phyloP scores from a whole-genome alignment of 2,888 invertebrate species.

The Baccha elongata region DNA sequence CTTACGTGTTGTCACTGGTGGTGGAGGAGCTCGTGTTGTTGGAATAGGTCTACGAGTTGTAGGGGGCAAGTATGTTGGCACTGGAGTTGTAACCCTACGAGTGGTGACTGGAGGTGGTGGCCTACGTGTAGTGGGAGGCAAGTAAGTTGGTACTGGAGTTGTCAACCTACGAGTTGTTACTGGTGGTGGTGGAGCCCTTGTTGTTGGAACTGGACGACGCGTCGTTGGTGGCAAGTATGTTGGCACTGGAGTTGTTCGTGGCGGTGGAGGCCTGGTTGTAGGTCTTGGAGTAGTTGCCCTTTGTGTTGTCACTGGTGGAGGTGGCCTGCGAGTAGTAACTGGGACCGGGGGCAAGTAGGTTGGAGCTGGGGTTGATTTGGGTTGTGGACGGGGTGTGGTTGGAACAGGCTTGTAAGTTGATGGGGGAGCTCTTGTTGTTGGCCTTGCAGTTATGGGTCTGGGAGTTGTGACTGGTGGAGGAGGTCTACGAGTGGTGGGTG shows the following conservation, averaged over 20 bases:
- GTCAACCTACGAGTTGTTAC: conserved; percentile 58
- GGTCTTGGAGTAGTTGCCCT: conserved; percentile 7
- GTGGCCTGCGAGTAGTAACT: conserved; percentile 43
- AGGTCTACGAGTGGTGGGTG: conserved; percentile 17
- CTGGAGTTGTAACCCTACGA: conserved; percentile 31
- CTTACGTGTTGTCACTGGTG: conserved; percentile 22
- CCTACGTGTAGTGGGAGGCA: conserved; percentile 26
- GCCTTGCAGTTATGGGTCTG: conserved; percentile 61
- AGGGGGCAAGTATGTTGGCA: conserved; percentile 16
- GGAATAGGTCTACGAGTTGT: conserved; percentile 18
- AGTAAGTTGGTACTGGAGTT: conserved; percentile 25
- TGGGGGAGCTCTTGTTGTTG: conserved; percentile 26
- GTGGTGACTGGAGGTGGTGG: conserved; percentile 43
- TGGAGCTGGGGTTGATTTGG: conserved; percentile 32
- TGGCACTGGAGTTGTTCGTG: conserved; percentile 21
- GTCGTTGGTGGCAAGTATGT: conserved; percentile 29
- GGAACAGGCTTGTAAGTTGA: conserved; percentile 39
- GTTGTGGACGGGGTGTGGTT: conserved; percentile 40
- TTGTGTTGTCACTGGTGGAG: conserved; percentile 66
- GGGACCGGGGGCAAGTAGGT: conserved; percentile 74
- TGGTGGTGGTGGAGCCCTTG: conserved; percentile 40
- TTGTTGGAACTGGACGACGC: neutral
- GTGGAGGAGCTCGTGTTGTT: conserved; percentile 1
- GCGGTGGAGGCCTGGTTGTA: conserved; percentile 17
- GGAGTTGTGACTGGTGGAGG: conserved; percentile 15